phyloP scores from a whole-genome alignment of 2,888 invertebrate species.

The Athalia cordata region DNA sequence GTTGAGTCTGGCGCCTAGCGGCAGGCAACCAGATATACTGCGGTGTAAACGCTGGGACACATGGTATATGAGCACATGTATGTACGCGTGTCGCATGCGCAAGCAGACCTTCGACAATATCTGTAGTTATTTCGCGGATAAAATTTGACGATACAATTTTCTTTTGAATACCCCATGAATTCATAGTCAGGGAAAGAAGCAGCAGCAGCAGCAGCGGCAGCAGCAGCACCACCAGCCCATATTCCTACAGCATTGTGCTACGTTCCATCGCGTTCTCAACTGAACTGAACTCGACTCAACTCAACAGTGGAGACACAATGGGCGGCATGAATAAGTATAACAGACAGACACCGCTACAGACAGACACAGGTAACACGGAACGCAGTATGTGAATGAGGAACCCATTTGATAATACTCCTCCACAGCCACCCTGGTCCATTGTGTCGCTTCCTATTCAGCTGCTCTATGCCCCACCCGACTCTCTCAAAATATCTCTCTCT shows the following conservation, averaged over 20 bases:
- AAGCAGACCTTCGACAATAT: background rate
- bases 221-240: conserved; percentile 64
- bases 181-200: conserved; percentile 50
- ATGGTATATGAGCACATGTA: background rate
- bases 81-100: conserved; percentile 16
- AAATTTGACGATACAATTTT: conserved; percentile 68
- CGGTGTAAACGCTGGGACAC: too few species aligned
- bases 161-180: conserved; percentile 56
- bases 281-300: conserved; percentile 65
- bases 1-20: too few species aligned
- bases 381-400: conserved; percentile 73
- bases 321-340: conserved; percentile 73
- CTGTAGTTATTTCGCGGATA: conserved; percentile 53
- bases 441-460: conserved; percentile 73
- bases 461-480: conserved; percentile 65
- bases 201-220: conserved; percentile 54
- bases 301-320: conserved; percentile 69
- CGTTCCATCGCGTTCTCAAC: conserved; percentile 74
- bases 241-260: conserved; percentile 72
- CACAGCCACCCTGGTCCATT: conserved; percentile 72
- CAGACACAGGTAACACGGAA: conserved; percentile 72
- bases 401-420: conserved; percentile 74
- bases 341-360: conserved; percentile 72
- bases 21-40: too few species aligned
- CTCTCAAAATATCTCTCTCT: conserved; percentile 52